Evolutionary conservation across 2,113 vertebrate genomes (phyloP), one percentile per base, ranked within the genome.

Genomic region (Donacobius atricapilla): DNA sequence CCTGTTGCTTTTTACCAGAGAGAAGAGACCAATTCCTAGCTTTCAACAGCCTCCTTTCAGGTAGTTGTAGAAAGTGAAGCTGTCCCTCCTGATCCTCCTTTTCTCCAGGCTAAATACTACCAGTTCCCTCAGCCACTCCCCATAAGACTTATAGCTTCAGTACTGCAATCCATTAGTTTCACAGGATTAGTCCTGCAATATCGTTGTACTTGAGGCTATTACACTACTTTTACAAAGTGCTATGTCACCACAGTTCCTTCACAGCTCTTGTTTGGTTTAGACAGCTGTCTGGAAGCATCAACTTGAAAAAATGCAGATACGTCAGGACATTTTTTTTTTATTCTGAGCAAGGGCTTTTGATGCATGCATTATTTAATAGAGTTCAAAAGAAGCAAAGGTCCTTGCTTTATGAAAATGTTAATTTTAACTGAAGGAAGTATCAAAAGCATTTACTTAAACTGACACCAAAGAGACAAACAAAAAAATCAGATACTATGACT

Each of bases 321-420:
- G 68, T 87, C 66, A 93, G n/a, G 61, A 85, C 47, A 27, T 64
- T 87, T 86, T 56, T 70, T 63, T 83, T 92, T 90, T 70, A 88
- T 94, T 97, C 39, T 69, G 69, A 83, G 31, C 3, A 76, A 72
- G 30, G 33, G 85, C 47, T 79, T 95, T 96, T 88, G 2, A 7
- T 85, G 7, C 25, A 93, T 96, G 53, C 93, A 94, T 96, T 96
- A 97, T 97, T 97, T 94, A 97, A 66, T 48, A 94, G 8, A 4
- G 4, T 89, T 79, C 94, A 89, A 97, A 96, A 96, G 69, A 79
- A 72, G 15, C 17, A 91, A 69, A 70, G 9, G 16, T 39, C 50
- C 63, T 94, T 94, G 79, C 66, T 93, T 95, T 97, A 95, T 96
- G 27, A 44, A 15, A 92, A 22, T 40, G 42, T 33, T 94, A 73